Conservation (phyloP, 2,888 invertebrate species). For the Acrobasis suavella region DNA sequence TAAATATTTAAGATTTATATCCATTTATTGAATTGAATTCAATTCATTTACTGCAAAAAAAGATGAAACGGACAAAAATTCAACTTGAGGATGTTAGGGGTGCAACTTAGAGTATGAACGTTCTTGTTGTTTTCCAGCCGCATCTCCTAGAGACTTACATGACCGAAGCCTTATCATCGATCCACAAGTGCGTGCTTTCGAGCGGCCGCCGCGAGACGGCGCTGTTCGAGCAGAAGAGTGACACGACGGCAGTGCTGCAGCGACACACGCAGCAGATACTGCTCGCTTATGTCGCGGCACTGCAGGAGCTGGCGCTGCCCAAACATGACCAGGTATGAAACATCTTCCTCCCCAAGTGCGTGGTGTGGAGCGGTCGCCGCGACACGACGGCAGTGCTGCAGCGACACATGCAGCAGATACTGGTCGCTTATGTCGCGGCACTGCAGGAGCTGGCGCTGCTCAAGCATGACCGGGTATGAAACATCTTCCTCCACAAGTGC, state of each 20-base stretch:
- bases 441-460: constrained; percentile 88
- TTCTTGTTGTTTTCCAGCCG: constrained; percentile 46
- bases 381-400: constrained; percentile 59
- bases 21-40: too few relatives aligned
- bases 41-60: too few relatives aligned
- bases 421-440: constrained; percentile 85
- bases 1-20: too few relatives aligned
- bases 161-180: constrained; percentile 65
- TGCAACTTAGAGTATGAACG: too few relatives aligned
- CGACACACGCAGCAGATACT: constrained; percentile 83
- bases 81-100: too few relatives aligned
- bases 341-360: constrained; percentile 68
- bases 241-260: constrained; percentile 57
- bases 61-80: too few relatives aligned
- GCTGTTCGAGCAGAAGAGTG: constrained; percentile 65
- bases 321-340: constrained; percentile 83
- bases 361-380: constrained; percentile 58
- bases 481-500: too few relatives aligned
- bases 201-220: constrained; percentile 66
- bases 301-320: constrained; percentile 88
- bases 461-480: constrained; percentile 83
- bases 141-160: constrained; percentile 64
- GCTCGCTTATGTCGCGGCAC: constrained; percentile 84
- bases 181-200: constrained; percentile 68
- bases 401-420: constrained; percentile 81